Conservation (phyloP, 2,113 vertebrate species). For the Mobula hypostoma region DNA sequence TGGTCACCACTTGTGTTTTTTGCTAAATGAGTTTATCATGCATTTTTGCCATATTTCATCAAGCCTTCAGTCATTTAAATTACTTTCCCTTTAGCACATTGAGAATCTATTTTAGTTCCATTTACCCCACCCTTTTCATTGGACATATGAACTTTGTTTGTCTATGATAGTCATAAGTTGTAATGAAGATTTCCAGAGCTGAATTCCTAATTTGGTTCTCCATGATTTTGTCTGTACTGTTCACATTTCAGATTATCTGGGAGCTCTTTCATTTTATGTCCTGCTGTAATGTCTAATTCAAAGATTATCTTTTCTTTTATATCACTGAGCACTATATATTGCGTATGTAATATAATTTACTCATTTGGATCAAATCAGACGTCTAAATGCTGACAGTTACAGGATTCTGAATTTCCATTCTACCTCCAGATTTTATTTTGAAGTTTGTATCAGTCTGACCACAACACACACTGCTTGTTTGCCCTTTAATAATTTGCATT, state of each 20-base stretch:
- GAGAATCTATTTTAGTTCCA: not conserved
- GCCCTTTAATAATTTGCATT: not conserved
- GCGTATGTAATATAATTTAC: not conserved
- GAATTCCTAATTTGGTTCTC: not conserved
- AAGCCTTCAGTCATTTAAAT: not conserved
- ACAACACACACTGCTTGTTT: not conserved
- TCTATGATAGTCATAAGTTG: not conserved
- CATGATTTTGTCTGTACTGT: not conserved
- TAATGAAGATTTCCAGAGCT: not conserved
- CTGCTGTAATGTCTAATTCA: not conserved
- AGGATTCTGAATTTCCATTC: not conserved
- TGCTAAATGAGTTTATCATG: not conserved
- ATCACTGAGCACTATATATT: not conserved
- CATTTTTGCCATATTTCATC: not conserved
- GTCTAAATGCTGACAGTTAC: not conserved
- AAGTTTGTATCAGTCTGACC: not conserved
- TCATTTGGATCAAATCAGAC: not conserved
- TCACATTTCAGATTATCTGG: not conserved
- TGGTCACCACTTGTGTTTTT: not conserved
- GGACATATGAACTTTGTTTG: not conserved
- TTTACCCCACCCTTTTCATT: not conserved
- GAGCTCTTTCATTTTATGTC: not conserved
- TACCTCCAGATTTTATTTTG: not conserved
- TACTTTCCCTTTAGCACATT: not conserved
- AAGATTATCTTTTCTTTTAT: not conserved